Conservation (phyloP, 1,140 invertebrate genomes). For the Scaptomyza graminum region DNA sequence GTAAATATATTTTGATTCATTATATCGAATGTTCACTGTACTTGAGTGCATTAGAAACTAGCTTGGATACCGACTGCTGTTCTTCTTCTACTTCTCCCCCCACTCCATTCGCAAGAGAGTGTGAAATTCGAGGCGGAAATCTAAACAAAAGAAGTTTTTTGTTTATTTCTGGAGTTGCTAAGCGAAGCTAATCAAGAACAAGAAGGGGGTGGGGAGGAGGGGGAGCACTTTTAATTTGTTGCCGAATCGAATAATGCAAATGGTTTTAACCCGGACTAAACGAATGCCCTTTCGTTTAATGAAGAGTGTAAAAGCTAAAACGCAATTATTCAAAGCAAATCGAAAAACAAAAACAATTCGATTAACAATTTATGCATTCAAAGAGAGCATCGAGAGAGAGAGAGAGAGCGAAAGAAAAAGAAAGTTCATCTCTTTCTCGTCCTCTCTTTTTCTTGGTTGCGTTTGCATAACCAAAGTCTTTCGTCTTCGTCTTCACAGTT, state of each 20-base stretch:
- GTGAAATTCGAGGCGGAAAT: constrained; percentile 46
- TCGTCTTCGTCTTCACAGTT: constrained; percentile 35
- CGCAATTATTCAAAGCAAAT: neutral
- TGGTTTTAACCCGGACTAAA: constrained; percentile 5
- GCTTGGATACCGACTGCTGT: neutral
- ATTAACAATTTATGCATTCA: neutral
- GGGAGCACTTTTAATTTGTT: constrained; percentile 11
- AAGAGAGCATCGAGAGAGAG: neutral
- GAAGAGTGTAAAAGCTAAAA: neutral
- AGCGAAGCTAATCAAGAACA: constrained; percentile 20
- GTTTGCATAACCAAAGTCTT: constrained; percentile 69
- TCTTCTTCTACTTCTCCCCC: neutral
- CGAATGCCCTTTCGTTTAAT: constrained; percentile 8
- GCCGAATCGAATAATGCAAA: neutral
- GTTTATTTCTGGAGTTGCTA: constrained; percentile 13
- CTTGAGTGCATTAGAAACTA: neutral
- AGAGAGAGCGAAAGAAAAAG: neutral
- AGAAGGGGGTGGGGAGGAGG: too few species aligned
- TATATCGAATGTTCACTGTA: neutral
- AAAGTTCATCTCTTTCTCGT: constrained; percentile 34
- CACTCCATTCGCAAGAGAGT: constrained; percentile 36
- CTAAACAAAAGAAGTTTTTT: constrained; percentile 44
- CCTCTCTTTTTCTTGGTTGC: constrained; percentile 12
- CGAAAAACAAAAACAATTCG: neutral
- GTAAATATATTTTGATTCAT: too few species aligned